Conservation (phyloP, 2,888 invertebrate species). For the Stramonita haemastoma region DNA sequence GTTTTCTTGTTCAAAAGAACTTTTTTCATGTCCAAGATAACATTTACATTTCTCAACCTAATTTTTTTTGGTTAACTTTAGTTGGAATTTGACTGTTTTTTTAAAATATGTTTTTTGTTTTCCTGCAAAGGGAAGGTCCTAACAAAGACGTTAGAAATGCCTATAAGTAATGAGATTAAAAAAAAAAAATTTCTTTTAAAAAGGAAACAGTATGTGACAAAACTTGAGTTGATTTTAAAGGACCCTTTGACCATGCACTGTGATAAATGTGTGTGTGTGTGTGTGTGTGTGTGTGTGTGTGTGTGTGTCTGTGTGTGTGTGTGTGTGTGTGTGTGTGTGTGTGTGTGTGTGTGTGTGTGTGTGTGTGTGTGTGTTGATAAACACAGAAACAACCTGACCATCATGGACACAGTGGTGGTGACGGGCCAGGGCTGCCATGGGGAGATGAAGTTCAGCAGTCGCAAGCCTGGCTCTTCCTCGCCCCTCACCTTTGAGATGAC, state of each 20-base stretch:
- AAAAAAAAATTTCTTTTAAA: no score
- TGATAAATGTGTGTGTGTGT: neutral
- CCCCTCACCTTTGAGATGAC: constrained; percentile 89
- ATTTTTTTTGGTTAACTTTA: no score
- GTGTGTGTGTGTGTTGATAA: neutral
- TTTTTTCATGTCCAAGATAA: no score
- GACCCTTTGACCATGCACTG: no score
- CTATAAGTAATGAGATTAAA: no score
- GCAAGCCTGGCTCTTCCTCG: constrained; percentile 86
- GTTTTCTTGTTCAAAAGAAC: no score
- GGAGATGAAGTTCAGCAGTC: constrained; percentile 91
- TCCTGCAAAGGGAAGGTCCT: no score
- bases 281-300: neutral
- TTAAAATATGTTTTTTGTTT: no score
- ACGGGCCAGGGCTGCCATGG: constrained; percentile 91
- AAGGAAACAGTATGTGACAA: neutral
- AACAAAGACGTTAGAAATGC: no score
- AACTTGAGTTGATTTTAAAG: neutral
- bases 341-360: neutral
- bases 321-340: neutral
- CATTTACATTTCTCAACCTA: no score
- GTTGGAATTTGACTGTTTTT: no score
- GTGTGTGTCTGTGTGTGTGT: neutral
- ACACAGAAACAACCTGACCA: constrained; percentile 92
- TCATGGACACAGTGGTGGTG: constrained; percentile 90